phyloP scores from a whole-genome alignment of 2,888 invertebrate genomes.

The Drosophila multiciliata region DNA sequence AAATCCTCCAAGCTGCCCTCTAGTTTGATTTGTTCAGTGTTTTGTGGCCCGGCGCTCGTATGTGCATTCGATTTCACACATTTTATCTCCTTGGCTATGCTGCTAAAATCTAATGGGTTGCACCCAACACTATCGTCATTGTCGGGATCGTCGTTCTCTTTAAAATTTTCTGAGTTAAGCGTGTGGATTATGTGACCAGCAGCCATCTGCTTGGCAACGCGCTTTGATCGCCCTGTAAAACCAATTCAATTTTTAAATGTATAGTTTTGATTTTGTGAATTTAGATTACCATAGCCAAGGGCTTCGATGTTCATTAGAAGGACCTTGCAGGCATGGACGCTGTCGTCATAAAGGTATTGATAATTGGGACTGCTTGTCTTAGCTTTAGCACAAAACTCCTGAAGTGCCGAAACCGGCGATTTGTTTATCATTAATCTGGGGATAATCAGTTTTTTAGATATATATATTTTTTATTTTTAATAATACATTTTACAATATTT shows the following conservation, averaged over 20 bases:
- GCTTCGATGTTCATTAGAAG: slow-evolving; percentile 82
- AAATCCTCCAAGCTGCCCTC: slow-evolving; percentile 47
- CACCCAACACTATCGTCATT: slow-evolving; percentile 43
- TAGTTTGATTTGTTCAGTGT: not conserved
- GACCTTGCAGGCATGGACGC: slow-evolving; percentile 79
- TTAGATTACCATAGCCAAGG: slow-evolving; percentile 84
- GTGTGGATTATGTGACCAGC: slow-evolving; percentile 78
- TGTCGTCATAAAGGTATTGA: slow-evolving; percentile 72
- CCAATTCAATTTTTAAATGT: not conserved
- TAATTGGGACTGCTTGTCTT: slow-evolving; percentile 73
- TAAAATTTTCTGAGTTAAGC: not conserved
- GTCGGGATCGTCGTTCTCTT: slow-evolving; percentile 83
- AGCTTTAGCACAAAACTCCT: slow-evolving; percentile 82
- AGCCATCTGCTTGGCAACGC: slow-evolving; percentile 84
- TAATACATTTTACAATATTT: not conserved
- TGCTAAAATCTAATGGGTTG: slow-evolving; percentile 10
- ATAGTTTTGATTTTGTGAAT: not conserved
- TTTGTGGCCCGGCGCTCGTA: slow-evolving; percentile 14
- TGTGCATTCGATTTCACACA: slow-evolving; percentile 39
- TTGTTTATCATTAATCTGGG: slow-evolving; percentile 72
- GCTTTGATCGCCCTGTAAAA: slow-evolving; percentile 84
- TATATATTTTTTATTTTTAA: not conserved
- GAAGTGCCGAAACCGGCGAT: slow-evolving; percentile 81
- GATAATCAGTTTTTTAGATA: not conserved
- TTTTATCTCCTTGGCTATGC: slow-evolving; percentile 34